Percentiles rank a stretch among this genome's conserved stretches.
Evolutionary conservation across 2,888 invertebrate genomes (phyloP).

Genomic region (Anthophora plumipes): DNA sequence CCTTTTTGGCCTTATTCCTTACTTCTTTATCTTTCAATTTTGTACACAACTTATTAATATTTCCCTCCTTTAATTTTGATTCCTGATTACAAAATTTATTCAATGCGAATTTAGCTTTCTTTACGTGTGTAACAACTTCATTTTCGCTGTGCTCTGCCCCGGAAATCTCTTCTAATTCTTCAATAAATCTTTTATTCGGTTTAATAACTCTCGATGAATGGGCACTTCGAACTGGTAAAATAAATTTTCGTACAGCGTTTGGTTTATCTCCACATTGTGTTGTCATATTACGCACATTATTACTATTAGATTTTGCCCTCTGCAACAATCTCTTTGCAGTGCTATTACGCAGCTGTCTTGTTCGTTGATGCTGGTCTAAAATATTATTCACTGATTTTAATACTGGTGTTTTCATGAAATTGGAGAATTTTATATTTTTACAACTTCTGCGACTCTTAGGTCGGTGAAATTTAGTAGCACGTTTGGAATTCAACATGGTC

Average conservation of each 20-base stretch:
- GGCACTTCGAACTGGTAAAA: conserved; percentile 92
- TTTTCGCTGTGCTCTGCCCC: conserved; percentile 78
- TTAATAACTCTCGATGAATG: conserved; percentile 95
- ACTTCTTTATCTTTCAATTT: conserved; percentile 68
- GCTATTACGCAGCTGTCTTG: conserved; percentile 80
- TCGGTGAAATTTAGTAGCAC: conserved; percentile 64
- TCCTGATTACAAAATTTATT: conserved; percentile 67
- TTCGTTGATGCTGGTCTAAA: conserved; percentile 80
- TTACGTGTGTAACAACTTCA: conserved; percentile 71
- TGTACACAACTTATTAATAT: conserved; percentile 48
- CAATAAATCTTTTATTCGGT: conserved; percentile 94
- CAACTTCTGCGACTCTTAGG: conserved; percentile 67
- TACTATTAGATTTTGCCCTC: conserved; percentile 78
- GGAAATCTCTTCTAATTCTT: conserved; percentile 86
- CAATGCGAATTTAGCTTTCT: conserved; percentile 75
- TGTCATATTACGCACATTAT: conserved; percentile 69
- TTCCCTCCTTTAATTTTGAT: conserved; percentile 67
- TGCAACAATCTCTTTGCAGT: conserved; percentile 82
- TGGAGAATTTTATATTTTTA: conserved; percentile 74
- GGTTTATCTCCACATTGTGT: conserved; percentile 79
- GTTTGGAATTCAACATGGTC: conserved; percentile 50
- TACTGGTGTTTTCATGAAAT: conserved; percentile 76
- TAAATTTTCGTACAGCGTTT: conserved; percentile 87
- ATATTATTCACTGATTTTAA: conserved; percentile 82
- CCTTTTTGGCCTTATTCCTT: conserved; percentile 68